Evolutionary conservation across 2,888 invertebrate genomes (phyloP), one percentile per base, ranked within the genome.

Genomic region (Tachina fera): DNA sequence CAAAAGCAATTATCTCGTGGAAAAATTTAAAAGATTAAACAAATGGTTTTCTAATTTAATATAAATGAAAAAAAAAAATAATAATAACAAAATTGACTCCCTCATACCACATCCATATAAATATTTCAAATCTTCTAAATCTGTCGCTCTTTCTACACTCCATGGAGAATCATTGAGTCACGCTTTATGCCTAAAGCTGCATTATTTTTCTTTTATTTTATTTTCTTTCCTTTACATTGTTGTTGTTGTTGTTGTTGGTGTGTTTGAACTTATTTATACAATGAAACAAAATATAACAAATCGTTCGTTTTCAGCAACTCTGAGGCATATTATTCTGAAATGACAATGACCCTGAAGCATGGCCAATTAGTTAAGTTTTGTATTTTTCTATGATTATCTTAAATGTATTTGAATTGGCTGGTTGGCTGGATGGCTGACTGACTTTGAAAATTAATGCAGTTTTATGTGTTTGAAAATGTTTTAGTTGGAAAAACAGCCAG

Each of bases 331-430:
- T 79, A 74, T 80, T 77, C 81, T 70, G 56, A 60, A 71, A 75
- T 90, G 90, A 91, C 90, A 91, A 91, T 90, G 91, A 91, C 91
- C 90, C 89, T 88, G 89, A 89, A 91, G 90, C 91, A 90, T 91
- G 90, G 90, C 91, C 91, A 91, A 91, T 91, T 91, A 91, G 91
- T 89, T 90, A 89, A 63, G 77, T 86, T 83, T 86, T 80, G 86
- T 76, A 83, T 83, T 86, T 81, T 79, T 74, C 83, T 83, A 68
- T 72, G 79, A 83, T 86, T 83, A 86, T 80, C 86, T 83, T 81
- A 60, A 72, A 79, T 79, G 56, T 47, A 9, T 16, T 19, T 43
- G 72, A 60, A 65, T 68, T 77, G 58, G 31, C 39, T 76, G 31
- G 47, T 1, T 74, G n/a, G n/a, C n/a, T 76, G 31, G 31, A 1